Evolutionary conservation across 2,888 invertebrate species (phyloP).

Genomic region (Drosophila tripunctata): DNA sequence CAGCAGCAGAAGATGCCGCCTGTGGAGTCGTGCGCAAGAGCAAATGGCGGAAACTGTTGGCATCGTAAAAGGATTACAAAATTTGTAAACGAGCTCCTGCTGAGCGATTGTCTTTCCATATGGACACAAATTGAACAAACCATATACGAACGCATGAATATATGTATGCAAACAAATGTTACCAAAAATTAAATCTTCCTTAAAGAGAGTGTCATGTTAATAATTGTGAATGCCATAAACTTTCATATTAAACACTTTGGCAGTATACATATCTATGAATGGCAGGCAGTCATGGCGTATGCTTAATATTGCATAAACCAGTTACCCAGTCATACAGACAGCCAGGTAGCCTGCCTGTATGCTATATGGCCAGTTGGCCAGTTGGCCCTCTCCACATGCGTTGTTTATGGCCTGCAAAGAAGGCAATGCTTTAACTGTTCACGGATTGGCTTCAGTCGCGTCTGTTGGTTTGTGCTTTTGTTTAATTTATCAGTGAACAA

Average conservation of each 20-base stretch:
- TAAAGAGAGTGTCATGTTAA: slow-evolving; percentile 22
- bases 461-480: slow-evolving; percentile 41
- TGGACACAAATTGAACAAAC: slow-evolving; percentile 16
- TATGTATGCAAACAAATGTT: too few species aligned
- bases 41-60: slow-evolving; percentile 64
- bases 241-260: slow-evolving; percentile 68
- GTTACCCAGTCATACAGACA: slow-evolving; percentile 30
- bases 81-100: slow-evolving; percentile 69
- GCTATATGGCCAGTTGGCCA: slow-evolving; percentile 50
- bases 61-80: slow-evolving; percentile 78
- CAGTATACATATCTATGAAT: slow-evolving; percentile 74
- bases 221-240: slow-evolving; percentile 64
- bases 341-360: too few species aligned
- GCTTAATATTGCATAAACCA: slow-evolving; percentile 71
- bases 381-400: slow-evolving; percentile 33
- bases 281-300: slow-evolving; percentile 67
- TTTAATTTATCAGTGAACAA: slow-evolving; percentile 72
- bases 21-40: slow-evolving; percentile 61
- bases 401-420: slow-evolving; percentile 68
- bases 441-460: slow-evolving; percentile 41
- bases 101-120: slow-evolving; percentile 21
- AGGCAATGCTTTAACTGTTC: slow-evolving; percentile 58
- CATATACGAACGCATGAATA: slow-evolving; percentile 10
- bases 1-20: too few species aligned
- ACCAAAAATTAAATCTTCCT: not conserved